Conservation (phyloP, 2,797 vertebrate species). For the Trematocara caparti region DNA sequence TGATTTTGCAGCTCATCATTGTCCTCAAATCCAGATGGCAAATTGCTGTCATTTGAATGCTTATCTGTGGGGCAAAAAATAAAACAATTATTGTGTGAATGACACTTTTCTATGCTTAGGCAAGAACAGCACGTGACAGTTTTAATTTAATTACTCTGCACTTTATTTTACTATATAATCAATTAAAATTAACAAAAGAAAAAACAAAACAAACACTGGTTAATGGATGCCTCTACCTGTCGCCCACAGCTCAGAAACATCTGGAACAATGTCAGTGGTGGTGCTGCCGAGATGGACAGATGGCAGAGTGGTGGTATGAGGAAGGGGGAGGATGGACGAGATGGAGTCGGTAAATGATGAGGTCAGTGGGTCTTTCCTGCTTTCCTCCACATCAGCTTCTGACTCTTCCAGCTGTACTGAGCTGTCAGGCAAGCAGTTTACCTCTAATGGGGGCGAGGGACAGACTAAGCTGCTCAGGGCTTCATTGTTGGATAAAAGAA, state of each 20-base stretch:
- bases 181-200: neutral
- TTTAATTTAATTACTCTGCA: neutral
- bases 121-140: neutral
- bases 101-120: neutral
- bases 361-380: slow-evolving; percentile 39
- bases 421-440: slow-evolving; percentile 26
- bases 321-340: slow-evolving; percentile 57
- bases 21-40: slow-evolving; percentile 67
- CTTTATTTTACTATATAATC: neutral
- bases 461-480: slow-evolving; percentile 61
- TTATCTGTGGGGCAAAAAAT: slow-evolving; percentile 57
- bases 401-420: slow-evolving; percentile 37
- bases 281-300: slow-evolving; percentile 5
- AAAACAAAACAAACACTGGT: neutral
- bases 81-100: neutral
- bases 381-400: slow-evolving; percentile 32
- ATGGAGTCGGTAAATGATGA: slow-evolving; percentile 59
- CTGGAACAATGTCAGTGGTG: slow-evolving; percentile 25
- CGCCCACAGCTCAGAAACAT: slow-evolving; percentile 52
- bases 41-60: slow-evolving; percentile 50
- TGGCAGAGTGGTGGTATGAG: slow-evolving; percentile 37
- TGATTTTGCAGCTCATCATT: slow-evolving; percentile 58
- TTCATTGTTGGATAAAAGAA: slow-evolving; percentile 30
- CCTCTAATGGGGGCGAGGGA: slow-evolving; percentile 13
- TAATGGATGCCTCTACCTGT: slow-evolving; percentile 60